phyloP scores from a whole-genome alignment of 2,113 vertebrate genomes.

The Sciurus niger region DNA sequence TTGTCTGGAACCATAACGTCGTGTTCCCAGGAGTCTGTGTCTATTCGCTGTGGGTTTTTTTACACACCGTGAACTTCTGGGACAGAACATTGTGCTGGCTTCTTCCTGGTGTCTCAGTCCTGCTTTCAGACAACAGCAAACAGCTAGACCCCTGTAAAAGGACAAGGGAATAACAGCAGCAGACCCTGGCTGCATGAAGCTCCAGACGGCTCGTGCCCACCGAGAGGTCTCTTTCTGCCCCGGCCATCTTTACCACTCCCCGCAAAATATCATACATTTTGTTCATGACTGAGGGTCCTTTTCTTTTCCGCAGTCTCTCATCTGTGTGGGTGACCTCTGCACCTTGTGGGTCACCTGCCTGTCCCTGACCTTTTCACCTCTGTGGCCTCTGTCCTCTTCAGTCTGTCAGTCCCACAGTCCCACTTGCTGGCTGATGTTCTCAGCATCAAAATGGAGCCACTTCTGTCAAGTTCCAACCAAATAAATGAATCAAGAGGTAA shows the following conservation, averaged over 20 bases:
- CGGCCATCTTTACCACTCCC: too few species aligned
- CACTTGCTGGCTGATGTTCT: too few species aligned
- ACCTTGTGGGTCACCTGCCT: fast-evolving
- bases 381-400: not conserved
- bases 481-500: not conserved
- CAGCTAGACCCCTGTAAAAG: not conserved
- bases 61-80: not conserved
- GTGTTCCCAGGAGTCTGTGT: not conserved
- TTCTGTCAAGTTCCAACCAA: not conserved
- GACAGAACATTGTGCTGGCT: not conserved
- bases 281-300: too few species aligned
- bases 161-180: not conserved
- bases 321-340: not conserved
- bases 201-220: not conserved
- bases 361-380: too few species aligned
- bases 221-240: not conserved
- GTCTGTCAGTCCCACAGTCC: too few species aligned
- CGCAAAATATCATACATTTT: not conserved
- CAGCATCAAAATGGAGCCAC: not conserved
- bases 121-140: not conserved
- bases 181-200: not conserved
- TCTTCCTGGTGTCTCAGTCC: not conserved
- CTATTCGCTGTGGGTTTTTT: too few species aligned
- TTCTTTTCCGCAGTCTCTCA: not conserved
- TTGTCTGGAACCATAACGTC: not conserved